These are phyloP conservation scores for Chanos chanos DNA, from an alignment of 2,797 vertebrate species.

Conservation along the genomic window DNA sequence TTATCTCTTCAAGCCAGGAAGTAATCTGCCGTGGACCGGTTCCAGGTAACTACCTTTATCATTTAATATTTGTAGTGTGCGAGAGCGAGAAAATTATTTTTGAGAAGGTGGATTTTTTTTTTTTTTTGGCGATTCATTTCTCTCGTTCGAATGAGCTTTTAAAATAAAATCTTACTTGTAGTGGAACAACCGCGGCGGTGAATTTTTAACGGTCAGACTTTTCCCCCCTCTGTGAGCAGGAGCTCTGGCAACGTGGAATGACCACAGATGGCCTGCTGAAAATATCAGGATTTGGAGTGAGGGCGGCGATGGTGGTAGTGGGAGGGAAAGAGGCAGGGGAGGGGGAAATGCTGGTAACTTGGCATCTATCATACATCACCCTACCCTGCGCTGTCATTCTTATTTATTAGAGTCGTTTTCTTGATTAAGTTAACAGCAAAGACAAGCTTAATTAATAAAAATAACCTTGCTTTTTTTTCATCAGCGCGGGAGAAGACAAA, in stretches of 20 bases:
- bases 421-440: not conserved
- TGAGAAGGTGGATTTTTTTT: too few relatives aligned
- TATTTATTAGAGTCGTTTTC: not conserved
- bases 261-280: not conserved
- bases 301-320: not conserved
- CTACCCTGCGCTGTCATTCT: not conserved
- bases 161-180: not conserved
- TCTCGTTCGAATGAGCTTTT: not conserved
- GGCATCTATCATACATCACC: not conserved
- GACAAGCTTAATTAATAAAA: not conserved
- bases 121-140: too few relatives aligned
- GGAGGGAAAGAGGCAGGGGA: not conserved
- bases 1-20: too few relatives aligned
- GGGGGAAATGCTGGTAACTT: not conserved
- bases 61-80: too few relatives aligned
- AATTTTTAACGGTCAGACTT: not conserved
- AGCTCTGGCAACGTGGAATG: not conserved
- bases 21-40: not conserved
- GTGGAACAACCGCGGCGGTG: not conserved
- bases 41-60: too few relatives aligned
- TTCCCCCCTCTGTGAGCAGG: too few relatives aligned
- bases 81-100: not conserved
- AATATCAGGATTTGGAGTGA: not conserved
- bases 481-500: not conserved
- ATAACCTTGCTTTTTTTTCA: not conserved